Base-by-base conservation (phyloP, 2,888 invertebrate genomes). In the Drosophila neutralis region DNA sequence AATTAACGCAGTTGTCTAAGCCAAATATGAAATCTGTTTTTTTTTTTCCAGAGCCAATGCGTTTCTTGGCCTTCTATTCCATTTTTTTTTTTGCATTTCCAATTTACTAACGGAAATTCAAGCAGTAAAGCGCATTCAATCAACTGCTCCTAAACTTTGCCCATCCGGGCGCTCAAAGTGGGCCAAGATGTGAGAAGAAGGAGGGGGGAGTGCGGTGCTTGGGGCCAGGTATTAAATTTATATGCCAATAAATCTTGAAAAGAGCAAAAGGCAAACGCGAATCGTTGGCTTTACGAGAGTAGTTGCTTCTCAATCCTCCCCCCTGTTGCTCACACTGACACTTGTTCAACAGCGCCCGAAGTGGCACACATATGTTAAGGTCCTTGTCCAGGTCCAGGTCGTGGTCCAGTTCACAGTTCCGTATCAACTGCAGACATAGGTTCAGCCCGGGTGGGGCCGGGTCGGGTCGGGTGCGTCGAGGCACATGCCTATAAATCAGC, bases 61-160 rank as follows among this genome's bases (percentile, higher is more conserved):
- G 45, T 51, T 49, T 10, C 75, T 42, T 80, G 15, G 29, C 31
- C 48, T 51, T 7, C 11, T 33, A 24, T 40, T 18, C 15, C 21
- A 11, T 31, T 53, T 53, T 57, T 53, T 57, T 24, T 59, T 70
- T 4, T 82, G 29, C 24, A 45, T 77, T 87, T 85, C n/a, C 89
- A 88, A 85, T 88, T 88, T 85, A 86, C 89, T 76, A 86, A 78
- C 87, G 85, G 89, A 85, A 86, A 86, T 89, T 87, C 84, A 88
- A 81, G 85, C 84, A 85, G 82, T 78, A 74, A 85, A 88, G 73
- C 84, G 84, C 84, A 85, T 85, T 85, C 89, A 85, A 85, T 85
- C 84, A 85, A 88, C 82, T 78, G 74, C 72, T 73, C 48, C 86
- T 80, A 78, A 85, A 88, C 88, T 83, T 75, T 78, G 81, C 65